Evolutionary conservation across 2,888 invertebrate genomes (phyloP).

Genomic region (Dione juno): DNA sequence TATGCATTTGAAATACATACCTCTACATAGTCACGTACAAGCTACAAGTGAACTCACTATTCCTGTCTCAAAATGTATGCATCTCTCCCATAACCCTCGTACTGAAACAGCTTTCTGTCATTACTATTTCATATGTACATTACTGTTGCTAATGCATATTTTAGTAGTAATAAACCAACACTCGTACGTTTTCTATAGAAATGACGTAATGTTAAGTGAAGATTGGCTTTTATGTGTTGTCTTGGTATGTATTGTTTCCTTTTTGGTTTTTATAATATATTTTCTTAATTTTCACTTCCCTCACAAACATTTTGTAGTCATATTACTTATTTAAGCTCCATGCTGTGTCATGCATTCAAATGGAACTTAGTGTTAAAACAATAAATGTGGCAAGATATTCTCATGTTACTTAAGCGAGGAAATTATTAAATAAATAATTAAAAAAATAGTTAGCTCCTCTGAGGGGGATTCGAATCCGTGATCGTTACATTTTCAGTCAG

Average conservation of each 20-base stretch:
- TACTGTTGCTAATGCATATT: slow-evolving; percentile 22
- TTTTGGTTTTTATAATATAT: not conserved
- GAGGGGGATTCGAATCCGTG: too few species aligned
- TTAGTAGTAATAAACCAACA: slow-evolving; percentile 29
- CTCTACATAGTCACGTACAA: slow-evolving; percentile 59
- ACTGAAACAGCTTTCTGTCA: slow-evolving; percentile 29
- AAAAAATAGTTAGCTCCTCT: too few species aligned
- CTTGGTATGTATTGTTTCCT: not conserved
- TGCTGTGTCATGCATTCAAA: too few species aligned
- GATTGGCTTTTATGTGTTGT: slow-evolving; percentile 1
- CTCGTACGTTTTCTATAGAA: slow-evolving; percentile 23
- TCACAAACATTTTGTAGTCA: not conserved
- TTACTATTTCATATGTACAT: slow-evolving; percentile 19
- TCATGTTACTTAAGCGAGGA: too few species aligned
- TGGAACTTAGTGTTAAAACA: too few species aligned
- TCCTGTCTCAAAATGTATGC: slow-evolving; percentile 72
- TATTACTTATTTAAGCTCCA: too few species aligned
- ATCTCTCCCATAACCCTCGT: slow-evolving; percentile 50
- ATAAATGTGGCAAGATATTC: too few species aligned
- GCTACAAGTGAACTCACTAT: slow-evolving; percentile 72
- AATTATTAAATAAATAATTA: too few species aligned
- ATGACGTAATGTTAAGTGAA: slow-evolving; percentile 10
- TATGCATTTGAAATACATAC: not conserved
- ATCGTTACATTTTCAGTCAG: too few species aligned
- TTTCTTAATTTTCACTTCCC: not conserved